Evolutionary conservation across 2,113 vertebrate species (phyloP), one percentile per base, ranked within the genome.

Genomic region (Neofelis nebulosa): DNA sequence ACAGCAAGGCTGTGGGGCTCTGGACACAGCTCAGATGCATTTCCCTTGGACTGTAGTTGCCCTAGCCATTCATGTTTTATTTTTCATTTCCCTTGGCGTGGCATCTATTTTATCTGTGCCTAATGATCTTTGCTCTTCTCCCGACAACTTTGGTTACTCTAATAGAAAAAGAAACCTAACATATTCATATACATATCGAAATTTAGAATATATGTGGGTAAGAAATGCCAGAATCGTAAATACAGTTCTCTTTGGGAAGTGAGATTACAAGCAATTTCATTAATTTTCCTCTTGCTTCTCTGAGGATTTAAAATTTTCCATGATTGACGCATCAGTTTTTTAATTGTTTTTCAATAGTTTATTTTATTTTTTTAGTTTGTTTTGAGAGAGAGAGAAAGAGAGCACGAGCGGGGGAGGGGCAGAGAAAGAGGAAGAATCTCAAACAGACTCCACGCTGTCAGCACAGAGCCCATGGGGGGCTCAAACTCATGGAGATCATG

Each of bases 261-360:
- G 38, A 80, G 38, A 85, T 69, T 38, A 74, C 7, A 66, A 65
- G 38, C 14, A 4, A 74, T 92, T 73, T 84, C 48, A 48, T 61
- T 88, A 52, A 31, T 65, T 96, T 95, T 90, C 55, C 68, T 82
- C 61, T 89, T 85, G 84, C 48, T 48, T 66, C 89, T 81, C 55
- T 86, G 79, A 89, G 23, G 50, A 25, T 61, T 29, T 80, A 63
- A 94, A 68, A 50, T 80, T 92, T 94, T 57, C 38, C 71, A 15
- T 52, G 55, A 61, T 13, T 81, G 73, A 90, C 33, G 45, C 19
- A 50, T 23, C 10, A 21, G 45, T 73, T 48, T 50, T 38, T 76
- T 82, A 19, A 27, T 23, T 55, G 48, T 81, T 48, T 18, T 45
- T 16, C 36, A 57, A 61, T 23, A 61, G 57, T 61, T 23, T 61